phyloP scores from a whole-genome alignment of 2,113 vertebrate genomes.

The Ailurus styani region DNA sequence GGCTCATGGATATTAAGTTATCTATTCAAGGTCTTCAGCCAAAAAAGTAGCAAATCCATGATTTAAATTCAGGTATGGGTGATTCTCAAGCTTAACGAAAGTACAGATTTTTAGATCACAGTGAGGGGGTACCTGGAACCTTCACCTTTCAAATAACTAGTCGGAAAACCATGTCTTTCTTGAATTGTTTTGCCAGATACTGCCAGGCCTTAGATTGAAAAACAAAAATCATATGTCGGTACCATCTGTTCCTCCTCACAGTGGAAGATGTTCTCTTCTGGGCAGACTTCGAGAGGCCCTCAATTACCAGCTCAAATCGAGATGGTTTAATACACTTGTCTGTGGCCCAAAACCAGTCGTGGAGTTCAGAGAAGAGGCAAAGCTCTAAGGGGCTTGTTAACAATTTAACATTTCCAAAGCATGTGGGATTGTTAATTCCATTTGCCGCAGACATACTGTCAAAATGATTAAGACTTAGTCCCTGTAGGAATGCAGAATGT shows the following conservation, averaged over 20 bases:
- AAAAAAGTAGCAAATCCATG: neutral
- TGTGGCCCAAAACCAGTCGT: neutral
- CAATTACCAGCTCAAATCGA: neutral
- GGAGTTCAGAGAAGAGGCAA: slow-evolving; percentile 35
- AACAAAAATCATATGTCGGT: neutral
- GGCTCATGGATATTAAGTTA: neutral
- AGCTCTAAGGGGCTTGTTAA: slow-evolving; percentile 41
- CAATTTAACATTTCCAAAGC: slow-evolving; percentile 49
- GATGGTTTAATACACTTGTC: neutral
- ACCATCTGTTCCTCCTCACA: neutral
- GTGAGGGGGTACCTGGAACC: neutral
- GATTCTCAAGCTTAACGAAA: neutral
- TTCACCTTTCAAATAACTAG: neutral
- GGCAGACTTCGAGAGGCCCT: neutral
- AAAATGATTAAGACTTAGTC: slow-evolving; percentile 44
- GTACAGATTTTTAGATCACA: neutral
- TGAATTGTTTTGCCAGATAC: neutral
- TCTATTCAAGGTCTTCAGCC: neutral
- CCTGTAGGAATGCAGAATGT: neutral
- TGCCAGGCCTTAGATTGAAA: neutral
- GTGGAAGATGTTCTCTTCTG: neutral
- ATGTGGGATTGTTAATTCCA: slow-evolving; percentile 45
- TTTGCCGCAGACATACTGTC: slow-evolving; percentile 16
- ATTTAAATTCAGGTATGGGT: neutral
- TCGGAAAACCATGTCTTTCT: neutral